These are phyloP conservation scores for Rhincodon typus DNA, from an alignment of 2,797 vertebrate genomes.

Conservation along the genomic window DNA sequence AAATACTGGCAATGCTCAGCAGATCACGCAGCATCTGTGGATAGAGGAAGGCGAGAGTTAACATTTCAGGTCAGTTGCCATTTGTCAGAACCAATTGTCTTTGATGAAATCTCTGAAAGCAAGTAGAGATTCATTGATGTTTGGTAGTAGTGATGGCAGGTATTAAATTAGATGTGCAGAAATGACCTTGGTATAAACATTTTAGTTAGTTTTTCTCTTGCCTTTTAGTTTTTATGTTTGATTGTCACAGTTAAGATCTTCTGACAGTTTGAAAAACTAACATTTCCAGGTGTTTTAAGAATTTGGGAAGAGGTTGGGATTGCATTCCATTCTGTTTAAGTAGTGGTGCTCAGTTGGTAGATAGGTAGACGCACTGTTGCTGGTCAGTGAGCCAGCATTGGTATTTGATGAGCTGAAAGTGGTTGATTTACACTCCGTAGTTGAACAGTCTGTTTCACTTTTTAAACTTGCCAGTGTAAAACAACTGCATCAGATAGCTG, in stretches of 20 bases:
- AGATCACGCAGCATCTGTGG: background rate
- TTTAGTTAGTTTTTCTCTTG: background rate
- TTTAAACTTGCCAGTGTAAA: background rate
- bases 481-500: background rate
- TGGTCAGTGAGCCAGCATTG: background rate
- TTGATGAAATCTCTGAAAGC: background rate
- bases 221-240: background rate
- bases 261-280: background rate
- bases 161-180: background rate
- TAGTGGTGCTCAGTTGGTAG: background rate
- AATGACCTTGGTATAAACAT: background rate
- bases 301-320: background rate
- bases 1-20: background rate
- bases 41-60: background rate
- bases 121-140: background rate
- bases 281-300: background rate
- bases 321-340: background rate
- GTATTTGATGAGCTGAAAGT: background rate
- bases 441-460: constrained; percentile 2
- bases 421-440: background rate
- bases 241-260: background rate
- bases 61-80: background rate
- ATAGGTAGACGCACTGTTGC: background rate
- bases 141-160: background rate
- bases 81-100: background rate